Evolutionary conservation across 2,113 vertebrate species (phyloP).

Genomic region (Sapayoa aenigma): DNA sequence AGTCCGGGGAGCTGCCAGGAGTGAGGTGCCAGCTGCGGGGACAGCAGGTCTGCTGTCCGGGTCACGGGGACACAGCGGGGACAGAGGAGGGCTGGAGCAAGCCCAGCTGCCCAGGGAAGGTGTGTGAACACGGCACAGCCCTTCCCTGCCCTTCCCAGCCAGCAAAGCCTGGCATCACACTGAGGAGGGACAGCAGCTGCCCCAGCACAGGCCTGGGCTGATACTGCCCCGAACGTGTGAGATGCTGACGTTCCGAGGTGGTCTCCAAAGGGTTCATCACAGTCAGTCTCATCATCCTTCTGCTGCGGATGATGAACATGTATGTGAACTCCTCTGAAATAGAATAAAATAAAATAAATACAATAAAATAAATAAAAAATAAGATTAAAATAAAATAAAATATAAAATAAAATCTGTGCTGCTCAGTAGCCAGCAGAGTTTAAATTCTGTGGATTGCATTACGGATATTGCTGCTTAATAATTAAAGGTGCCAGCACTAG

Average conservation of each 20-base stretch:
- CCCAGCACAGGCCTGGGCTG: background rate
- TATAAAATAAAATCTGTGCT: background rate
- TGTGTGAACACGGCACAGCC: accelerated
- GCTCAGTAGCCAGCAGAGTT: background rate
- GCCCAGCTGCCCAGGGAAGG: background rate
- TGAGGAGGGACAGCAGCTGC: background rate
- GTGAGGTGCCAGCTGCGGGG: background rate
- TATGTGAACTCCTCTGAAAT: background rate
- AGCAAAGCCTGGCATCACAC: accelerated
- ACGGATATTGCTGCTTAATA: background rate
- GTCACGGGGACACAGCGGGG: no score
- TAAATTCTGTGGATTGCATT: background rate
- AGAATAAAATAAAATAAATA: no score
- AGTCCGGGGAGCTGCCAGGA: background rate
- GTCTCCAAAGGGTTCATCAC: background rate
- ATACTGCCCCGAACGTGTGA: accelerated
- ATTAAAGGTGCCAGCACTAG: background rate
- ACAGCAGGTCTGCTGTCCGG: background rate
- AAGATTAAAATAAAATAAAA: no score
- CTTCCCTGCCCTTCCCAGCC: background rate
- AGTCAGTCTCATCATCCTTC: background rate
- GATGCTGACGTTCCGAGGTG: background rate
- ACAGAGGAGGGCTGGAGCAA: background rate
- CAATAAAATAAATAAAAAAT: no score
- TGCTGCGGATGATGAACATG: background rate